Evolutionary conservation across 2,113 vertebrate species (phyloP).

Genomic region (Ctenomys sociabilis): DNA sequence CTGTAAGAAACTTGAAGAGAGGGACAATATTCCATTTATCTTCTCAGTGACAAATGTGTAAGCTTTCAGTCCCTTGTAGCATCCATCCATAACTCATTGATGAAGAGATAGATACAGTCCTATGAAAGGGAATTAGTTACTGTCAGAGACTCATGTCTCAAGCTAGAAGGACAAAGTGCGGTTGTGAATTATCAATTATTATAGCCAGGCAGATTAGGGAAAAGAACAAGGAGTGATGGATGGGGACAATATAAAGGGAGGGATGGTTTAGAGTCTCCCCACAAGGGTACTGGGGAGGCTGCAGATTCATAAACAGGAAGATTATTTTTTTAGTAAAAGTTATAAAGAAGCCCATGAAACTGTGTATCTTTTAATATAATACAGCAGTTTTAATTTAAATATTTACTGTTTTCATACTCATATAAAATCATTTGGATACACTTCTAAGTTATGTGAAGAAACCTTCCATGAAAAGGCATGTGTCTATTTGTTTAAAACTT

Average conservation of each 20-base stretch:
- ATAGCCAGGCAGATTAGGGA: not conserved
- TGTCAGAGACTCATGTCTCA: slow-evolving; percentile 13
- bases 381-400: not conserved
- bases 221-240: not conserved
- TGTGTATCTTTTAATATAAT: not conserved
- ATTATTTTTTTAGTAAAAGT: not conserved
- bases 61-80: slow-evolving; percentile 6
- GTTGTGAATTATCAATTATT: slow-evolving; percentile 57
- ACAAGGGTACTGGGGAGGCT: not conserved
- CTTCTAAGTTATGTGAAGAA: not conserved
- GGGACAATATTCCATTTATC: not conserved
- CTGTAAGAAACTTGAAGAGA: not conserved
- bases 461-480: not conserved
- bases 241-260: not conserved
- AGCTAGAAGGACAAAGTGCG: slow-evolving; percentile 18
- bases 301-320: not conserved
- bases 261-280: not conserved
- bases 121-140: slow-evolving; percentile 5
- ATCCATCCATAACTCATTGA: slow-evolving; percentile 29
- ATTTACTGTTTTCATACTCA: not conserved
- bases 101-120: slow-evolving; percentile 26
- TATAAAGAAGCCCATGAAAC: not conserved
- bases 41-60: not conserved
- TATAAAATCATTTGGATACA: not conserved
- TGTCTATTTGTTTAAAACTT: not conserved